These are phyloP conservation scores for Mormoops blainvillei DNA, from an alignment of 2,113 vertebrate genomes.

Conservation along the genomic window DNA sequence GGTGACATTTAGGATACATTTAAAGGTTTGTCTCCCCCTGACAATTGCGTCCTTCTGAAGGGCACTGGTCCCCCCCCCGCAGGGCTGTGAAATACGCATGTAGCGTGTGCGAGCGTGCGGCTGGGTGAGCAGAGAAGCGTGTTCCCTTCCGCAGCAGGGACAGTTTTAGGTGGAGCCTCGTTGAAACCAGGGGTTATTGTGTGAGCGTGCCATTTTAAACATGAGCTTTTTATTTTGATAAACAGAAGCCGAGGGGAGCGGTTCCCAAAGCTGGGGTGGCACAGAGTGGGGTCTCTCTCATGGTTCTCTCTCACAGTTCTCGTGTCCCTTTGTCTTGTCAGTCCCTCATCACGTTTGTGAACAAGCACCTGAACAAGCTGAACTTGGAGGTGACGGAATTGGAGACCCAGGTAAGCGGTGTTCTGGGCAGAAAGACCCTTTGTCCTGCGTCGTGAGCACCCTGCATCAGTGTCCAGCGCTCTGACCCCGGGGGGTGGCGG, in stretches of 20 bases:
- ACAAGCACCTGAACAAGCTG: conserved; percentile 91
- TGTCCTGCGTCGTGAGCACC: fast-evolving
- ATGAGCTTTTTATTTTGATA: fast-evolving
- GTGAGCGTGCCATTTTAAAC: fast-evolving
- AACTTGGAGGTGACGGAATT: conserved; percentile 90
- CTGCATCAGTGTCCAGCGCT: not conserved
- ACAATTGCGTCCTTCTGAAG: not conserved
- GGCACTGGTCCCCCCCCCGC: fast-evolving
- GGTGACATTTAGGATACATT: fast-evolving
- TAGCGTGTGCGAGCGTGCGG: fast-evolving
- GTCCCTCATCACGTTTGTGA: conserved; percentile 91
- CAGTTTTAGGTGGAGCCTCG: fast-evolving
- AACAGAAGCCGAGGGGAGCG: fast-evolving
- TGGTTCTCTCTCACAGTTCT: not conserved
- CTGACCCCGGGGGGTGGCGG: not conserved
- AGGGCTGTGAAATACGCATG: no score
- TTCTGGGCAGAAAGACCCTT: fast-evolving
- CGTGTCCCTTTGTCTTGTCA: conserved; percentile 47
- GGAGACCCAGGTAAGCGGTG: conserved; percentile 84
- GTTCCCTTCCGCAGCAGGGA: not conserved
- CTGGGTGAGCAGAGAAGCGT: fast-evolving
- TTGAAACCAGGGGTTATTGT: not conserved
- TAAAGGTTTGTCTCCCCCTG: not conserved
- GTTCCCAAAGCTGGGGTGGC: fast-evolving
- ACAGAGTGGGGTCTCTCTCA: no score